Evolutionary conservation across 2,888 invertebrate species (phyloP).

Genomic region (Rotaria sp.): DNA sequence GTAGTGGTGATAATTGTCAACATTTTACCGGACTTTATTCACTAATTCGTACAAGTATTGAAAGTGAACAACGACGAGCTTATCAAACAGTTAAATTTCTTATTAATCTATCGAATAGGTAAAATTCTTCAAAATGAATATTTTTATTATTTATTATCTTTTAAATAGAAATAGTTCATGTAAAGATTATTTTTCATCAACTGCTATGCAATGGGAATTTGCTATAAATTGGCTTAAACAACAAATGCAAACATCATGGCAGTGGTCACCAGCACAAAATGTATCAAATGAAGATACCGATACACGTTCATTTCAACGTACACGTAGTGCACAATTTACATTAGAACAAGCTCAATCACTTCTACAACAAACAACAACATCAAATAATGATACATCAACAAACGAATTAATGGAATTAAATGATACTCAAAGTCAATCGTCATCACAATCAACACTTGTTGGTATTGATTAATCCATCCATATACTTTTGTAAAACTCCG

Average conservation of each 20-base stretch:
- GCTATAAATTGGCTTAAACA: conserved; percentile 58
- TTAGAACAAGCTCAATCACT: conserved; percentile 19
- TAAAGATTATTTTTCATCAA: conserved; percentile 39
- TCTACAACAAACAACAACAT: neutral
- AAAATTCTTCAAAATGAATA: conserved; percentile 38
- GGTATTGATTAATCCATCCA: neutral
- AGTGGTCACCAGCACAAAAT: conserved; percentile 44
- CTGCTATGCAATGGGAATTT: conserved; percentile 57
- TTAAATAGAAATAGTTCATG: conserved; percentile 46
- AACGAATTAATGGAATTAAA: neutral
- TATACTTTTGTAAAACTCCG: neutral
- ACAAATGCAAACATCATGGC: conserved; percentile 49
- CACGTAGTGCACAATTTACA: conserved; percentile 55
- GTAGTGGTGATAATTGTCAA: neutral
- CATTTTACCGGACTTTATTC: conserved; percentile 41
- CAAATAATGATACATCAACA: conserved; percentile 2
- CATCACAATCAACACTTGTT: neutral
- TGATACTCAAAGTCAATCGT: neutral
- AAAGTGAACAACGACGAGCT: conserved; percentile 56
- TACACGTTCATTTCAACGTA: conserved; percentile 56
- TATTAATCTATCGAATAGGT: conserved; percentile 54
- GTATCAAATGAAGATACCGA: conserved; percentile 56
- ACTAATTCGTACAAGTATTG: conserved; percentile 53
- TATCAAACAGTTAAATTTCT: conserved; percentile 59
- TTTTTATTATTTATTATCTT: conserved; percentile 52